Evolutionary conservation across 2,113 vertebrate species (phyloP), one percentile per base, ranked within the genome.

Genomic region (Grammatotria lemairii): DNA sequence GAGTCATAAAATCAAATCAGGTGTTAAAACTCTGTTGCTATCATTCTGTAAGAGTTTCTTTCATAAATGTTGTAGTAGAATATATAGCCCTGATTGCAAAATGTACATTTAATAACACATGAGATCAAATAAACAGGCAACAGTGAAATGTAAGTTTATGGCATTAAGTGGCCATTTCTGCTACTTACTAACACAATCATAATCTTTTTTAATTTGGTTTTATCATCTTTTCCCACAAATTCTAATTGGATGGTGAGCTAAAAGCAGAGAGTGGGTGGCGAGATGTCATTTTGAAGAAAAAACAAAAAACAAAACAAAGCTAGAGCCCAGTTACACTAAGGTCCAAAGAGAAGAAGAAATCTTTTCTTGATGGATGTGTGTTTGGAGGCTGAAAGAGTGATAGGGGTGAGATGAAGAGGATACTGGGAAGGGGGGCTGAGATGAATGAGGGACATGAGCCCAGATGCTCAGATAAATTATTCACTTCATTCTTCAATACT

Each of bases 391-490:
- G 70, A 68, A 40, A 80, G 63, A 82, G 75, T 33, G 90, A 86
- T n/a, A 75, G 31, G 5, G 83, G 38, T 4, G 63, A 85, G 83
- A 84, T 82, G 80, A 85, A 85, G 85, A 87, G 60, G 68, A 70
- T 31, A 14, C 28, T 19, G 42, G 9, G 11, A 8, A 3, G 60
- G 8, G 55, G 33, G 68, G 12, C 7, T 47, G 83, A 85, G 85
- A 88, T 90, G 91, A 89, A 91, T 82, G 87, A 88, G 57, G 89
- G 91, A 90, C 92, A 94, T 45, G 82, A 79, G 82, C 85, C 89
- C 94, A 96, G 94, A 92, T 95, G 95, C 94, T 95, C 84, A 87
- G 87, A 96, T 95, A 86, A 95, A 96, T 95, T 91, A 96, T 95
- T 95, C 90, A 95, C 92, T 83, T 87, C 79, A 73, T 91, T 94